These are phyloP conservation scores for Drosophila phalerata DNA, from an alignment of 2,888 invertebrate genomes.

Conservation along the genomic window DNA sequence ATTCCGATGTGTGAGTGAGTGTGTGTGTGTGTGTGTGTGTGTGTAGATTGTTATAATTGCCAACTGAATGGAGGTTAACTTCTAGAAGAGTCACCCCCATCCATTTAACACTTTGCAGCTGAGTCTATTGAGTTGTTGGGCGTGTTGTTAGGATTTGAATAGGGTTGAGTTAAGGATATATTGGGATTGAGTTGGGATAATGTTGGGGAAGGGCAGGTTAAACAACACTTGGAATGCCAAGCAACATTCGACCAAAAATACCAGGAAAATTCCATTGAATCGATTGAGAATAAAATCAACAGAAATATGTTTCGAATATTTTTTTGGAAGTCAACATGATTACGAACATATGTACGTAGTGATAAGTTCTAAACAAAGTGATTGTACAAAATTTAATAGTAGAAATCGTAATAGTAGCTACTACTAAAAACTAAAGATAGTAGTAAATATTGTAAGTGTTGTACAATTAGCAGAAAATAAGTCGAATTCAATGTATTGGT, in stretches of 20 bases:
- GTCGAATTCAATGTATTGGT: too few species aligned
- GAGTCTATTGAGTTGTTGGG: slow-evolving; percentile 40
- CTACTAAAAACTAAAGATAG: too few species aligned
- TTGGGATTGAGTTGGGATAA: neutral
- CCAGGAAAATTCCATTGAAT: slow-evolving; percentile 22
- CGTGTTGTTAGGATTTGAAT: neutral
- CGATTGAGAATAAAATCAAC: slow-evolving; percentile 10
- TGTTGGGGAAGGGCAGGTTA: neutral
- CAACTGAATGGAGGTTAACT: slow-evolving; percentile 37
- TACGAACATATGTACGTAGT: neutral
- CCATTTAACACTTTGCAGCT: neutral
- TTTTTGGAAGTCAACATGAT: slow-evolving; percentile 23
- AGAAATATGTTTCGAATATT: slow-evolving; percentile 31
- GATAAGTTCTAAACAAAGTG: too few species aligned
- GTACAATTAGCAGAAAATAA: too few species aligned
- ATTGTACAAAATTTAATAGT: too few species aligned
- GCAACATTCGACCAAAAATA: slow-evolving; percentile 26
- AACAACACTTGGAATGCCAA: slow-evolving; percentile 26
- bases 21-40: slow-evolving; percentile 8
- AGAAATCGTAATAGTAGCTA: too few species aligned
- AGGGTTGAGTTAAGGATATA: too few species aligned
- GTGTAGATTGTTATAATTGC: slow-evolving; percentile 55
- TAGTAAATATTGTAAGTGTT: too few species aligned
- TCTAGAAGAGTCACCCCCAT: neutral
- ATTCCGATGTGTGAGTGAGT: slow-evolving; percentile 30